Conservation (phyloP, 2,888 invertebrate genomes). For the Agrilus cyanescens region DNA sequence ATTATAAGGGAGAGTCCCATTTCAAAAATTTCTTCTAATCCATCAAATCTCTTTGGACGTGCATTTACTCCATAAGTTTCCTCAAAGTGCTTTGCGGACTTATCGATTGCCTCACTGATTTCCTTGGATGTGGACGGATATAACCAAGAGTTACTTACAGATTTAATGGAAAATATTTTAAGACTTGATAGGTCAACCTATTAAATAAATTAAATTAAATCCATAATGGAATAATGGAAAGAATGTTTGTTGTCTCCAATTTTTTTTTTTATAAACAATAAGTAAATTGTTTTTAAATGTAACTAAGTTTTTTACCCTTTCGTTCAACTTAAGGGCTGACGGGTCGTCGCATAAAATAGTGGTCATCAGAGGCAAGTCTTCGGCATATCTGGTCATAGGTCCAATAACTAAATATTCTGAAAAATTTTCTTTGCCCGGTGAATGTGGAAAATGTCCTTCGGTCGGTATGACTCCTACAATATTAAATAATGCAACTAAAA, state of each 20-base stretch:
- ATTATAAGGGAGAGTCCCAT: constrained; percentile 7
- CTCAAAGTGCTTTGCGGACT: constrained; percentile 41
- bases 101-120: constrained; percentile 39
- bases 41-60: constrained; percentile 17
- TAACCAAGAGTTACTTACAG: constrained; percentile 6
- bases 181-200: constrained; percentile 2
- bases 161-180: constrained; percentile 5
- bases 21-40: constrained; percentile 5
- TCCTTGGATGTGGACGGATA: constrained; percentile 34
- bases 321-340: constrained; percentile 36
- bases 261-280: too few species aligned
- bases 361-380: constrained; percentile 59
- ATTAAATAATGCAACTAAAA: background rate
- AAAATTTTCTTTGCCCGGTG: constrained; percentile 37
- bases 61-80: constrained; percentile 34
- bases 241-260: background rate
- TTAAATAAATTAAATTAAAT: background rate
- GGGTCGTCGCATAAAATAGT: constrained; percentile 45
- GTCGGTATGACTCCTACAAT: constrained; percentile 41
- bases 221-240: background rate
- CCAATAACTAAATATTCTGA: constrained; percentile 45
- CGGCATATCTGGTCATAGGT: constrained; percentile 69
- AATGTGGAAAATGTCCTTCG: constrained; percentile 48
- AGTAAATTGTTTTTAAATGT: background rate
- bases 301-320: constrained; percentile 36